A percentile compares a stretch with the other conserved stretches of the same genome.
Conservation (phyloP, 1,140 invertebrate genomes). For the Neodiprion pinetum region DNA sequence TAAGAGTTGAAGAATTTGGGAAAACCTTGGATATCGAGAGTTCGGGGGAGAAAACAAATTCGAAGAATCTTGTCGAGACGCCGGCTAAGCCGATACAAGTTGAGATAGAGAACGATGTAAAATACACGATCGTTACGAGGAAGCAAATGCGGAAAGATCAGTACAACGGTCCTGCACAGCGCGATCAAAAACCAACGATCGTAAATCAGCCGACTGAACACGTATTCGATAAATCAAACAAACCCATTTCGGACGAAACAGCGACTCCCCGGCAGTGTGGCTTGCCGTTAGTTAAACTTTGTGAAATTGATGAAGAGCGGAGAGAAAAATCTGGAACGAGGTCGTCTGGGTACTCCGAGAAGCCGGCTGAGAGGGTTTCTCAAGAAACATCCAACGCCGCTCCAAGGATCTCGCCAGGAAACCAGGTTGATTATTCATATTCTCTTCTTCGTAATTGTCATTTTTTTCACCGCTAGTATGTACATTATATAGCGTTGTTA, state of each 20-base stretch:
- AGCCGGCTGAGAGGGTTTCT: background rate
- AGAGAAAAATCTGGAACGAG: background rate
- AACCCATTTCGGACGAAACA: background rate
- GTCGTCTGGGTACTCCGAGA: too few species aligned
- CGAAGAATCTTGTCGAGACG: slow-evolving; percentile 8
- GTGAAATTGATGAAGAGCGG: background rate
- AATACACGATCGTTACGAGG: slow-evolving; percentile 10
- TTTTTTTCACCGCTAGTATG: too few species aligned
- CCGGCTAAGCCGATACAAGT: background rate
- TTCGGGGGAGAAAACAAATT: background rate
- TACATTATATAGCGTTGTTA: too few species aligned
- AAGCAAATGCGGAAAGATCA: background rate
- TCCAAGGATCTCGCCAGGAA: background rate
- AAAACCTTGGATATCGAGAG: background rate
- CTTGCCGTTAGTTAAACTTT: background rate
- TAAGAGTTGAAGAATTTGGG: background rate
- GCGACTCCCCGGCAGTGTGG: background rate
- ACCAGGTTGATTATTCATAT: background rate
- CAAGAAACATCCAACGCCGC: background rate
- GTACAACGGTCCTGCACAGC: background rate
- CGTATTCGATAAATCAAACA: background rate
- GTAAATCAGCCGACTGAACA: background rate
- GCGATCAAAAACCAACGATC: background rate
- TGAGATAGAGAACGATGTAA: slow-evolving; percentile 14
- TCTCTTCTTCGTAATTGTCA: background rate